Base-by-base conservation (phyloP, 2,797 vertebrate genomes). In the Salmo trutta region DNA sequence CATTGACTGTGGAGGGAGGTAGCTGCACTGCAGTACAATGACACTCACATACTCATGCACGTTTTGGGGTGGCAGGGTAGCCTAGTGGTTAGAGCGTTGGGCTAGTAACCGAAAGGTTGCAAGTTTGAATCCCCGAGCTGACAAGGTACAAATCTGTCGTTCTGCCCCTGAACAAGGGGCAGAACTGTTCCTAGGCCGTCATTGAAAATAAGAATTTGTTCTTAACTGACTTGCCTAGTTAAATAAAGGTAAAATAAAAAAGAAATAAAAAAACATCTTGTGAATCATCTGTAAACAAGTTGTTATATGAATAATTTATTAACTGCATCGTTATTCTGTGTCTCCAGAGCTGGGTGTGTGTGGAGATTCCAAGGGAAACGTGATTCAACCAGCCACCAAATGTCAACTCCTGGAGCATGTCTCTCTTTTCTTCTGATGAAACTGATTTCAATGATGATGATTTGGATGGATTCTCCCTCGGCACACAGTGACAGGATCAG, bases 401-500 rank as follows among this genome's bases (percentile, higher is more conserved):
- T 2, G 0, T 67, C 8, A 79, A 33, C 0, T 71, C 82, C 0
- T 94, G 91, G 91, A 93, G 83, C 82, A 68, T 10, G 31, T 3
- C 15, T 41, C 21, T 29, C 56, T 31, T 15, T 36, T 19, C 33
- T 17, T 33, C 67, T 70, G 8, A 41, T 17, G 24, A 27, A 74
- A 36, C 7, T 74, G 7, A n/a, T 71, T 12, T 16, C 41, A 29
- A 68, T 17, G 15, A 47, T 47, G 10, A 16, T 76, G 53, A 68
- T 56, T 10, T 3, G 70, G 10, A 76, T 71, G 56, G 56, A 16
- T 73, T 21, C 14, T 67, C 71, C 2, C 16, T 80, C 97, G 96
- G 94, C 91, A 47, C 96, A 98, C 86, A 86, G 82, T 5, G 94
- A 91, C 83, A 81, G 86, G 79, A 89, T 98, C 87, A 95, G 91